Percentiles rank a stretch among this genome's conserved stretches.
These are phyloP conservation scores for Crocodylus rhombifer DNA, from an alignment of 2,797 vertebrate genomes.

Conservation along the genomic window DNA sequence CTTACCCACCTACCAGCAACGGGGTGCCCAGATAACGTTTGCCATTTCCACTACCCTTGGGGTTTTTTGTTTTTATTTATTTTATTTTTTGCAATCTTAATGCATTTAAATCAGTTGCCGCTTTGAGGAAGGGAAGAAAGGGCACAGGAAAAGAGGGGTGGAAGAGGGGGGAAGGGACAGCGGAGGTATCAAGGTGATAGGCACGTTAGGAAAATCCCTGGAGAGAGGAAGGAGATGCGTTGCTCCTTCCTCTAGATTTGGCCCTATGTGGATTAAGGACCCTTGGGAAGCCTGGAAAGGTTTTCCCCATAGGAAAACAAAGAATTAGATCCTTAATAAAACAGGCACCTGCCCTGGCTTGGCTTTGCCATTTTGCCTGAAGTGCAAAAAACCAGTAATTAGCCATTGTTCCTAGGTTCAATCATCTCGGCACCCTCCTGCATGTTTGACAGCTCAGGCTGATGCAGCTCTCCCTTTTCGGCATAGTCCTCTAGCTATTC, in stretches of 20 bases:
- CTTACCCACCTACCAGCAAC: neutral
- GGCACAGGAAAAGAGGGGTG: neutral
- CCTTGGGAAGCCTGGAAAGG: slow-evolving; percentile 11
- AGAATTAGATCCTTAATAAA: slow-evolving; percentile 32
- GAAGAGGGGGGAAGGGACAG: neutral
- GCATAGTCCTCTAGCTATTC: neutral
- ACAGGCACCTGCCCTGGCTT: slow-evolving; percentile 15
- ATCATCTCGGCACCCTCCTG: slow-evolving; percentile 1
- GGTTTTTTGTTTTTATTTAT: neutral
- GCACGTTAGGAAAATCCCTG: neutral
- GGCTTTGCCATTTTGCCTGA: slow-evolving; percentile 42
- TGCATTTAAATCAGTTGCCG: neutral
- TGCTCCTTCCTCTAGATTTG: neutral
- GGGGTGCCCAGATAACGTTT: neutral
- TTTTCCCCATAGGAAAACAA: slow-evolving; percentile 49
- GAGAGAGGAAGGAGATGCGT: neutral
- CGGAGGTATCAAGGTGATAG: neutral
- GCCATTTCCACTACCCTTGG: neutral
- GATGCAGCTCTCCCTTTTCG: neutral
- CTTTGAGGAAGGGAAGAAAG: neutral
- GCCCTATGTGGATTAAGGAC: neutral
- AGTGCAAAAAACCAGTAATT: slow-evolving; percentile 49
- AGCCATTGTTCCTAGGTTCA: neutral
- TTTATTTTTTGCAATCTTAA: neutral
- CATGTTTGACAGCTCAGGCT: rapidly evolving